Evolutionary conservation across 2,113 vertebrate genomes (phyloP).

Genomic region (Syrrhaptes paradoxus): DNA sequence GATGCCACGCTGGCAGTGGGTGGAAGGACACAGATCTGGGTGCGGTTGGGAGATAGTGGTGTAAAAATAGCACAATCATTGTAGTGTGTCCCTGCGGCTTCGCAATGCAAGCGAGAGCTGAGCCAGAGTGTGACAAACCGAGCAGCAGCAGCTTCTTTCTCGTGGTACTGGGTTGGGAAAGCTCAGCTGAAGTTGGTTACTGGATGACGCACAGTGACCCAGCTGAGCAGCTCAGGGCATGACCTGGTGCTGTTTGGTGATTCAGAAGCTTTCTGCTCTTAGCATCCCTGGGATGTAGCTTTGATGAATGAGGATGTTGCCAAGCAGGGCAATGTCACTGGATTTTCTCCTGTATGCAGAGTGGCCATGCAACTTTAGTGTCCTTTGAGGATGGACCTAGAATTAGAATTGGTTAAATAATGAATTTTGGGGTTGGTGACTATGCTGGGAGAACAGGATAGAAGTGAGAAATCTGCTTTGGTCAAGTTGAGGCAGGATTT

Average conservation of each 20-base stretch:
- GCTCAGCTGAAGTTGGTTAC: background rate
- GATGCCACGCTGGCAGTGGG: background rate
- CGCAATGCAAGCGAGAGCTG: background rate
- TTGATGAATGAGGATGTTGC: slow-evolving; percentile 22
- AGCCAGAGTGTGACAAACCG: accelerated
- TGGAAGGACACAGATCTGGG: background rate
- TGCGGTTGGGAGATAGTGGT: background rate
- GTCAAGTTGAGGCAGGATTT: background rate
- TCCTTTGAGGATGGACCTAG: background rate
- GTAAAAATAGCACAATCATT: slow-evolving; percentile 29
- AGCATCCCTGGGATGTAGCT: background rate
- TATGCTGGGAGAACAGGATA: background rate
- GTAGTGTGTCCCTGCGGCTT: background rate
- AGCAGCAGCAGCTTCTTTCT: background rate
- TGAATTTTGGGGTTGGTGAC: background rate
- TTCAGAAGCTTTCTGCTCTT: background rate
- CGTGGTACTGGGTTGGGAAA: background rate
- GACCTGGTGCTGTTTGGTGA: background rate
- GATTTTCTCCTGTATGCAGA: background rate
- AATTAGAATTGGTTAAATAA: background rate
- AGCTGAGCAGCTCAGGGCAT: background rate
- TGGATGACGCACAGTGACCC: background rate
- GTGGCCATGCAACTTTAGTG: background rate
- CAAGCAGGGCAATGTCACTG: background rate
- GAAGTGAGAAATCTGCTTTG: background rate